phyloP scores from a whole-genome alignment of 2,113 vertebrate genomes.

The Plecotus auritus region DNA sequence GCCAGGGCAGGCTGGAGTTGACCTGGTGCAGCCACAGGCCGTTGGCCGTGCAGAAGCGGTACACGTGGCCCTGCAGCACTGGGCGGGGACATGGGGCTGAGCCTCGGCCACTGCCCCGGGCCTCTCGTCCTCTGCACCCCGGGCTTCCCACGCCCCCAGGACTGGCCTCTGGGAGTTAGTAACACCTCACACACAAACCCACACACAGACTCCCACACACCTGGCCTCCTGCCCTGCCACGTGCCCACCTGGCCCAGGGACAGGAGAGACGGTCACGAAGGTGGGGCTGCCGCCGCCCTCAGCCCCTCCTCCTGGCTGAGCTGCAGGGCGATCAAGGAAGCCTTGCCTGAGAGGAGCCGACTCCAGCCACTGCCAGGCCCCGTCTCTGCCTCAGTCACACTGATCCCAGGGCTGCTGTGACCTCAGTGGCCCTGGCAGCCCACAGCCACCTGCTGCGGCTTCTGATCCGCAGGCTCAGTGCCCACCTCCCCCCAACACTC shows the following conservation, averaged over 20 bases:
- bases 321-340: not conserved
- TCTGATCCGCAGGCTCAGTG: not conserved
- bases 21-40: conserved; percentile 82
- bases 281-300: not conserved
- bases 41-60: conserved; percentile 82
- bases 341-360: not conserved
- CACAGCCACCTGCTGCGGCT: not conserved
- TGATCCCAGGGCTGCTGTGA: not conserved
- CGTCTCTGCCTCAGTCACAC: not conserved
- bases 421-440: too few species aligned
- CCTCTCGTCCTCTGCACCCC: too few species aligned
- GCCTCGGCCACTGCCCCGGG: fast-evolving
- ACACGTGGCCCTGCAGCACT: conserved; percentile 82
- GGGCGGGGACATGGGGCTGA: not conserved
- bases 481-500: not conserved
- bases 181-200: not conserved
- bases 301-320: not conserved
- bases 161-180: not conserved
- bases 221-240: not conserved
- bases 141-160: not conserved
- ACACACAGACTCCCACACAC: not conserved
- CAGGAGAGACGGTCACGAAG: not conserved
- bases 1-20: conserved; percentile 83
- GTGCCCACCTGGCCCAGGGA: not conserved
- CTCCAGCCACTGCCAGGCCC: not conserved